Evolutionary conservation across 1,140 invertebrate species (phyloP), one percentile per base, ranked within the genome.

Genomic region (Triops longicaudatus): DNA sequence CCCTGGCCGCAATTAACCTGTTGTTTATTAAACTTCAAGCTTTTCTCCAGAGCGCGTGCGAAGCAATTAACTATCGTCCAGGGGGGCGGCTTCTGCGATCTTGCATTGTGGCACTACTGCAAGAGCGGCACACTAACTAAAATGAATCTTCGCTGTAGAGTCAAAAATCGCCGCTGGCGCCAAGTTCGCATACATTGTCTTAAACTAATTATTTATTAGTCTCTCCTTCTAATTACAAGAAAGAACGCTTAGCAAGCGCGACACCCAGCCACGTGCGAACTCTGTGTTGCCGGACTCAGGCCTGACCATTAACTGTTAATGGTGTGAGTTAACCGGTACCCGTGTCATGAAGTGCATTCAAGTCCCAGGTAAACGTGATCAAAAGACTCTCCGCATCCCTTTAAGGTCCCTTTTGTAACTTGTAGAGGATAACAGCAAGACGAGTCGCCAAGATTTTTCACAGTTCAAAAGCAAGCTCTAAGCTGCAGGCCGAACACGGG

Each of bases 1-100:
- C 50, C 31, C 50, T 17, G 50, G 17, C 50, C 50, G 50, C 50
- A 63, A 63, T 63, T 63, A 63, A 63, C 50, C 50, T 63, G 50
- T 63, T 63, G 50, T 63, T 63, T 63, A 63, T 63, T 22, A 63
- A 63, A 63, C 17, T 22, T 14, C 17, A 63, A 63, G 50, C 50
- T 63, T 63, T 63, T 22, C 50, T n/a, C 50, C 14, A 22, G 50
- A 63, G n/a, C n/a, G 50, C n/a, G 50, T 63, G 50, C 50, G 50
- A 63, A n/a, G 50, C 50, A 63, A 63, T 63, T 63, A 63, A 12
- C 50, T 22, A 63, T 10, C 50, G 50, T 63, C 50, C 10, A 3
- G 50, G 50, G 50, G 50, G 17, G 50, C 10, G 10, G 50, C 50
- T 63, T 63, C 50, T 63, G 50, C 50, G 17, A 63, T 63, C 50